phyloP scores from a whole-genome alignment of 53 echinoderm and acorn worm genomes.

The Holothuria leucospilota region DNA sequence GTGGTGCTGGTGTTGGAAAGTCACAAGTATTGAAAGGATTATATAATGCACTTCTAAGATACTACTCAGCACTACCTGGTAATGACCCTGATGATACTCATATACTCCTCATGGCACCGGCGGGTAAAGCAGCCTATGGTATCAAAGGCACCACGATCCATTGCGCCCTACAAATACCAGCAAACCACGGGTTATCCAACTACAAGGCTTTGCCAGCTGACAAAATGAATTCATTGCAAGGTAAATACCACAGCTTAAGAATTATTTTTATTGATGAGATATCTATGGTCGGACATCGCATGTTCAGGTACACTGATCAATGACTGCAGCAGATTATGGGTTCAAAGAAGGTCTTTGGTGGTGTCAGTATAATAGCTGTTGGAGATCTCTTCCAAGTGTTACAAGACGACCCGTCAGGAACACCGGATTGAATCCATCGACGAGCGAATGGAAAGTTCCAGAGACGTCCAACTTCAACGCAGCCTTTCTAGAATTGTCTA shows the following conservation, averaged over 20 bases:
- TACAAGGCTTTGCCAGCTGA: not conserved
- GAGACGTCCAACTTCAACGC: too few relatives aligned
- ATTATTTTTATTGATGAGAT: not conserved
- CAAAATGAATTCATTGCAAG: conserved; percentile 20
- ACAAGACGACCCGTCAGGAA: too few relatives aligned
- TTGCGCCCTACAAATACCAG: conserved; percentile 51
- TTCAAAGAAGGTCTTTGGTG: conserved; percentile 52
- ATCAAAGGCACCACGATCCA: conserved; percentile 64
- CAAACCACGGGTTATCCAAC: conserved; percentile 42
- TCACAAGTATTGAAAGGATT: conserved; percentile 34
- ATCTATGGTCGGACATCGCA: conserved; percentile 45
- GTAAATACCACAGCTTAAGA: conserved; percentile 23
- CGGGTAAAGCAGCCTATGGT: not conserved
- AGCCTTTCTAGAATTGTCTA: too few relatives aligned
- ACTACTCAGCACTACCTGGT: conserved; percentile 28
- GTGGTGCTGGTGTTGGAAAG: conserved; percentile 72
- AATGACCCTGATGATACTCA: conserved; percentile 44
- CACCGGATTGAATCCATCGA: too few relatives aligned
- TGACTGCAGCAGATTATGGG: conserved; percentile 64
- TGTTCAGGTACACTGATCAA: conserved; percentile 21
- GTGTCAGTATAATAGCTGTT: conserved; percentile 4
- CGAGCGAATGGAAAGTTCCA: too few relatives aligned
- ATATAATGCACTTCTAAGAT: not conserved
- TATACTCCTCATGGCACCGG: conserved; percentile 56
- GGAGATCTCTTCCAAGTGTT: conserved; percentile 79